Evolutionary conservation across 2,797 vertebrate species (phyloP).

Genomic region (Ambastaia sidthimunki): DNA sequence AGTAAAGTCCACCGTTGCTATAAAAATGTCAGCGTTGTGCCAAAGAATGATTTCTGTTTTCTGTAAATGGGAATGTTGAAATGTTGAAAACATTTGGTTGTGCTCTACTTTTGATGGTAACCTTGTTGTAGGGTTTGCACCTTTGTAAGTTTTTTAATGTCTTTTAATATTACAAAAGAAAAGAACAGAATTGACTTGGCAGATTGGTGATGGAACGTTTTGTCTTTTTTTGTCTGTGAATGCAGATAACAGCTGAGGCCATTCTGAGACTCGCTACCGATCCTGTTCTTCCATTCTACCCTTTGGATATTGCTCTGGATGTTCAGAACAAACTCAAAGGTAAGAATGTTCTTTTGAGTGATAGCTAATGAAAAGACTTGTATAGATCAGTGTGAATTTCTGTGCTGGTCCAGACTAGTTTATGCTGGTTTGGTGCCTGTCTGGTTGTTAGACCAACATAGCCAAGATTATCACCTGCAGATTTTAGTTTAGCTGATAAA

Average conservation of each 20-base stretch:
- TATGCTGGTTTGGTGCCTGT: no score
- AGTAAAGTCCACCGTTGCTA: neutral
- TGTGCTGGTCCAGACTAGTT: no score
- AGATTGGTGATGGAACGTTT: conserved; percentile 43
- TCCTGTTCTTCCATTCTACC: conserved; percentile 91
- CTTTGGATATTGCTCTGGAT: conserved; percentile 90
- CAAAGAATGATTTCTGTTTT: neutral
- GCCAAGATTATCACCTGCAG: no score
- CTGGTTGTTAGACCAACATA: no score
- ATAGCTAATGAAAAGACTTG: neutral
- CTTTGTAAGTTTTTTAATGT: neutral
- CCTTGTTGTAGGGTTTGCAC: neutral
- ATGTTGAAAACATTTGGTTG: neutral
- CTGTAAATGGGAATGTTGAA: neutral
- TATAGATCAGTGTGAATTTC: no score
- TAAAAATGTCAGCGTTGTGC: neutral
- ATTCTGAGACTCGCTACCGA: conserved; percentile 86
- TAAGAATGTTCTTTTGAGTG: conserved; percentile 63
- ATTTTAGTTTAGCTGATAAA: no score
- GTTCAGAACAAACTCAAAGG: conserved; percentile 93
- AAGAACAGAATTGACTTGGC: conserved; percentile 30
- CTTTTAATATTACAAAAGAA: neutral
- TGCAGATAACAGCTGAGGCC: conserved; percentile 90
- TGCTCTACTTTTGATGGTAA: neutral
- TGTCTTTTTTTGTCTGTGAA: conserved; percentile 59